Base-by-base conservation (phyloP, 2,797 vertebrate genomes). In the Cynopterus sphinx region DNA sequence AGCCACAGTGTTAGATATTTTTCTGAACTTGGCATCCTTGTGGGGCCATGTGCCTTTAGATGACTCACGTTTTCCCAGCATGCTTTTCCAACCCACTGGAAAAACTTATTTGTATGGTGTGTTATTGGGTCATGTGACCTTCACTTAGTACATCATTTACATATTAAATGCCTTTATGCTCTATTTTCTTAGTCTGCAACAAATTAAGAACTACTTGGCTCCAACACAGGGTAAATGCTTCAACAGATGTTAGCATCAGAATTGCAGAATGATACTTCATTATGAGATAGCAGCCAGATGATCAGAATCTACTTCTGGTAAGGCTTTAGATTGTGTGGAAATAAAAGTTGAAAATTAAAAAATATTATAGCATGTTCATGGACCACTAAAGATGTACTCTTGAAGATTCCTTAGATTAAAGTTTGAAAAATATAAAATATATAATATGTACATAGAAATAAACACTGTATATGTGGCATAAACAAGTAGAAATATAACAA, bases 161-260 rank as follows among this genome's bases (percentile, higher is more conserved):
- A 74, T 84, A 73, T 84, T 79, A 70, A 82, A 65, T 65, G 15
- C 87, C 39, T 77, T 91, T 70, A 73, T 85, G 41, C 86, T 92
- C 36, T 90, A 0, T 93, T 96, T 95, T 95, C 57, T 83, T 78
- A 79, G 41, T 28, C 83, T 87, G 71, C 28, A 86, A 63, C n/a
- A 83, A 57, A 91, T 91, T 89, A 93, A 74, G 59, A 92, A 61
- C 17, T 83, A 11, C 33, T 93, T 75, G 70, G 70, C 43, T 91
- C n/a, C 90, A 93, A 84, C 41, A 61, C 59, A 41, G 55, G 26
- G 16, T 87, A 87, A 90, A 84, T 75, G 55, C 41, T 91, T 96
- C 10, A 75, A 26, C 13, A 57, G 86, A 78, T 91, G 9, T 68
- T 93, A 67, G 24, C 55, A 92, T 43, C 16, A 41, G 33, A 41